A percentile compares a stretch with the other conserved stretches of the same genome.
Conservation (phyloP, 2,113 vertebrate genomes). For the Fulica atra region DNA sequence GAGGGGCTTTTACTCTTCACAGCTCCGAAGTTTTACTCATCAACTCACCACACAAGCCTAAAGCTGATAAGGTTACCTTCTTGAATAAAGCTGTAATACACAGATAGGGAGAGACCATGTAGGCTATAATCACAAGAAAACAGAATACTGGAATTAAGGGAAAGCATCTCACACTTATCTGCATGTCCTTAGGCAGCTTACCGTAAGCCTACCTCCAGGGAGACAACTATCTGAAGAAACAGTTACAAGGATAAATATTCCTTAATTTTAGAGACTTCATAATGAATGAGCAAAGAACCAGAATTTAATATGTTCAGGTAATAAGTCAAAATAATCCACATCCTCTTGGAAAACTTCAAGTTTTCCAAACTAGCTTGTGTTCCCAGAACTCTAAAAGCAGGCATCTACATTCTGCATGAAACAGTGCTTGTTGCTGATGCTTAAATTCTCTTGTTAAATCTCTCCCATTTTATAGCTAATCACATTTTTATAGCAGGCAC, state of each 20-base stretch:
- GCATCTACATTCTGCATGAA: conserved; percentile 58
- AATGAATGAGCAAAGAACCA: background rate
- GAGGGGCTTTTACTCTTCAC: background rate
- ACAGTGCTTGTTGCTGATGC: conserved; percentile 43
- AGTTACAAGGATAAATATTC: background rate
- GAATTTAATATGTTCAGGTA: background rate
- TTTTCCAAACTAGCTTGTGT: conserved; percentile 37
- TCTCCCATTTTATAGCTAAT: conserved; percentile 79
- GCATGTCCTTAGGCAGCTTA: background rate
- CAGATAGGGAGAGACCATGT: background rate
- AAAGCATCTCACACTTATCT: background rate
- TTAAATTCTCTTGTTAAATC: conserved; percentile 77
- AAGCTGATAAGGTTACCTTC: background rate
- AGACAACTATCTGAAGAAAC: background rate
- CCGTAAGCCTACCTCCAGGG: background rate
- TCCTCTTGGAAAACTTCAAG: conserved; percentile 1
- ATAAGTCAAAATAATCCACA: background rate
- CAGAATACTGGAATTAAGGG: background rate
- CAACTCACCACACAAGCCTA: background rate
- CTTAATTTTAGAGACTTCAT: background rate
- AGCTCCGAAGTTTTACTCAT: background rate
- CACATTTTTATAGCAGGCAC: conserved; percentile 79
- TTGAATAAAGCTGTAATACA: background rate
- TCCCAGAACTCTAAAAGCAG: conserved; percentile 50
- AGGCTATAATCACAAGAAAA: background rate